These are phyloP conservation scores for Notamacropus eugenii DNA, from an alignment of 2,797 vertebrate genomes.

Conservation along the genomic window DNA sequence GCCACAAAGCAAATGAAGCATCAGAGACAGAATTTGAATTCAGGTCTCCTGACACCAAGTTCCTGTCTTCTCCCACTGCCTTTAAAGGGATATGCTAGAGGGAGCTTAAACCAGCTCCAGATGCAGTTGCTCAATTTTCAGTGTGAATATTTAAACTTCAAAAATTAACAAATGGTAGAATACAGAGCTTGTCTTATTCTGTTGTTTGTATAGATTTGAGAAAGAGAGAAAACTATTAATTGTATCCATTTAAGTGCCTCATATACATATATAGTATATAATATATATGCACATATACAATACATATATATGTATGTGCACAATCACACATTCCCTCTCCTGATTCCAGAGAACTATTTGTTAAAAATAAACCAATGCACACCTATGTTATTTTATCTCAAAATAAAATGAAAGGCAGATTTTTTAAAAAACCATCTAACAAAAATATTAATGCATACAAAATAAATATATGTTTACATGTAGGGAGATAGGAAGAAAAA, in stretches of 20 bases:
- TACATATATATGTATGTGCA: neutral
- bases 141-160: neutral
- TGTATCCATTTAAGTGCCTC: neutral
- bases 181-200: neutral
- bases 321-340: neutral
- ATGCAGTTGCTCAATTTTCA: neutral
- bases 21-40: neutral
- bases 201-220: neutral
- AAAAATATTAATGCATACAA: neutral
- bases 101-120: neutral
- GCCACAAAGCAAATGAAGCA: neutral
- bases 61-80: neutral
- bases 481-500: neutral
- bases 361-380: neutral
- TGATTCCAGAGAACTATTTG: neutral
- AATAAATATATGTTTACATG: neutral
- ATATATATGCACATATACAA: neutral
- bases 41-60: neutral
- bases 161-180: neutral
- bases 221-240: neutral
- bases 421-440: neutral
- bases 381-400: neutral
- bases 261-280: neutral
- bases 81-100: neutral
- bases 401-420: neutral